These are phyloP conservation scores for Microtus oregoni DNA, from an alignment of 2,113 vertebrate genomes.

Conservation along the genomic window DNA sequence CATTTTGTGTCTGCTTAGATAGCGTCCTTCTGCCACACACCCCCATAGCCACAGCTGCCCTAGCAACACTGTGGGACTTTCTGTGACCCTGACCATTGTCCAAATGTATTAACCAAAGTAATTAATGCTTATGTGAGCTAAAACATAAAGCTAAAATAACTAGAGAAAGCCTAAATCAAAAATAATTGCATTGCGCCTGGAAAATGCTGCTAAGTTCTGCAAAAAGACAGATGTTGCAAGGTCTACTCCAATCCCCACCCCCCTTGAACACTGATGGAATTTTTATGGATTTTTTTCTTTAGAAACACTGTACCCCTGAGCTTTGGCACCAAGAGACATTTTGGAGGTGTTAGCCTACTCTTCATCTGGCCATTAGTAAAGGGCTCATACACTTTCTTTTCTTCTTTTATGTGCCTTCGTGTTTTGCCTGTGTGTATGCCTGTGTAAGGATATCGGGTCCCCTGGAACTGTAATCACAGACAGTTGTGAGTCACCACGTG, in stretches of 20 bases:
- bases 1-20: background rate
- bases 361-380: background rate
- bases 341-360: background rate
- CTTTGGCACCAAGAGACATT: background rate
- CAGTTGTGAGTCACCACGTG: too few relatives aligned
- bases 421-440: too few relatives aligned
- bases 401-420: too few relatives aligned
- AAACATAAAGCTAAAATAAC: background rate
- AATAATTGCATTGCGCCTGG: background rate
- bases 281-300: background rate
- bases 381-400: background rate
- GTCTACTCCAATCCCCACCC: background rate
- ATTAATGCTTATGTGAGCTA: background rate
- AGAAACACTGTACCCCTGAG: background rate
- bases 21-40: background rate
- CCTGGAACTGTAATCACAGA: too few relatives aligned
- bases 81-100: background rate
- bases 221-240: background rate
- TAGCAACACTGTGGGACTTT: background rate
- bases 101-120: background rate
- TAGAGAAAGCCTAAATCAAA: background rate
- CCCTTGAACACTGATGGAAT: background rate
- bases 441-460: too few relatives aligned
- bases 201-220: background rate
- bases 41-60: background rate